A percentile compares a stretch with the other conserved stretches of the same genome.
phyloP scores from a whole-genome alignment of 2,113 vertebrate species.

The Notarius quadriscutis region DNA sequence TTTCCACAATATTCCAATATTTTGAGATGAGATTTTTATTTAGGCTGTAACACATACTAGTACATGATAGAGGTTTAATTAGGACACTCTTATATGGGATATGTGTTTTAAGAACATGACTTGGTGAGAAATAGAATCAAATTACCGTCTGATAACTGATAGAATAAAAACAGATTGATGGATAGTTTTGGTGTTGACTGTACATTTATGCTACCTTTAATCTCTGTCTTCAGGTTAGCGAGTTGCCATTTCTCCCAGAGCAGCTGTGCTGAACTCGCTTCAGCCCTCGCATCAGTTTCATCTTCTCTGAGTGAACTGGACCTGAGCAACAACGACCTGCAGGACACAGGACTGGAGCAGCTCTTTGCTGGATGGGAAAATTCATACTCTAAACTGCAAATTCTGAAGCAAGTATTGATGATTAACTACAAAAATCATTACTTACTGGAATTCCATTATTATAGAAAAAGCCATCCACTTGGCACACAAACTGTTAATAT shows the following conservation, averaged over 20 bases:
- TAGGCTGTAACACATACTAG: no score
- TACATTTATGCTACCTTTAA: neutral
- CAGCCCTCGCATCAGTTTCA: conserved; percentile 43
- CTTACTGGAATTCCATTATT: neutral
- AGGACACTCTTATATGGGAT: neutral
- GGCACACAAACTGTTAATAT: neutral
- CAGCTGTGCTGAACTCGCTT: conserved; percentile 54
- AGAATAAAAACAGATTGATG: neutral
- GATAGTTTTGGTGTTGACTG: neutral
- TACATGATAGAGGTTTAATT: no score
- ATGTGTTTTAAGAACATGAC: neutral
- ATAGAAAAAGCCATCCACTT: neutral
- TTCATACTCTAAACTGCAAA: conserved; percentile 6
- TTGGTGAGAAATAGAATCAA: neutral
- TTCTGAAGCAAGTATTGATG: conserved; percentile 37
- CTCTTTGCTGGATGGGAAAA: neutral
- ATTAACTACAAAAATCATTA: neutral
- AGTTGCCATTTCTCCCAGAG: conserved; percentile 55
- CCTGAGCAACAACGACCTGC: conserved; percentile 60
- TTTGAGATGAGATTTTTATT: neutral
- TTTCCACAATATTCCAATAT: no score
- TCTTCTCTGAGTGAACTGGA: conserved; percentile 57
- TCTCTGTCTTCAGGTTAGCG: conserved; percentile 54
- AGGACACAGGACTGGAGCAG: conserved; percentile 25
- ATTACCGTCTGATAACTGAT: neutral